Conservation (phyloP, 2,888 invertebrate genomes). For the Junonia oenone region DNA sequence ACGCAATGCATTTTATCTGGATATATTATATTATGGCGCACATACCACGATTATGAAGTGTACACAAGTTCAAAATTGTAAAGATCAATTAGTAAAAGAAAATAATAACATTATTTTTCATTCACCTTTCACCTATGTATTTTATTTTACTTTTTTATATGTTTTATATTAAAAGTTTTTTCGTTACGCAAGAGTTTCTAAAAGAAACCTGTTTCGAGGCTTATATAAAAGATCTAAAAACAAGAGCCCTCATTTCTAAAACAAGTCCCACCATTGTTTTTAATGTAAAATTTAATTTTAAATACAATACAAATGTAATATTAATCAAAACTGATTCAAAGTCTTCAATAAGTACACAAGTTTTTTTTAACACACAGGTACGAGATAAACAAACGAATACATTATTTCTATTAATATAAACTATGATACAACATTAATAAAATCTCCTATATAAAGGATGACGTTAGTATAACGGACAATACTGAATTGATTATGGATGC, state of each 20-base stretch:
- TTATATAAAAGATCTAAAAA: too few relatives aligned
- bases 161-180: too few relatives aligned
- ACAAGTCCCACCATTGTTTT: background rate
- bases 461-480: background rate
- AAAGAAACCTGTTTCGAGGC: too few relatives aligned
- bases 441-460: slow-evolving; percentile 10
- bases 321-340: background rate
- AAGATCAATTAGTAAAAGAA: too few relatives aligned
- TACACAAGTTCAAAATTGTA: too few relatives aligned
- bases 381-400: slow-evolving; percentile 7
- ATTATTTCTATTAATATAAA: background rate
- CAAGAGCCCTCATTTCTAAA: background rate
- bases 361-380: slow-evolving; percentile 16
- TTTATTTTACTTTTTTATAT: too few relatives aligned
- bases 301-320: background rate
- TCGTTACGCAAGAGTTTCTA: too few relatives aligned
- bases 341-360: slow-evolving; percentile 13
- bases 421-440: slow-evolving; percentile 9
- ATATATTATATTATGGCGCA: too few relatives aligned
- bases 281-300: background rate
- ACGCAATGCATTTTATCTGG: background rate
- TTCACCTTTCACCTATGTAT: too few relatives aligned
- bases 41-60: too few relatives aligned
- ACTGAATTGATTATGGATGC: background rate
- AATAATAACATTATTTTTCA: too few relatives aligned